Evolutionary conservation across 2,113 vertebrate genomes (phyloP), one percentile per base, ranked within the genome.

Genomic region (Takifugu flavidus): DNA sequence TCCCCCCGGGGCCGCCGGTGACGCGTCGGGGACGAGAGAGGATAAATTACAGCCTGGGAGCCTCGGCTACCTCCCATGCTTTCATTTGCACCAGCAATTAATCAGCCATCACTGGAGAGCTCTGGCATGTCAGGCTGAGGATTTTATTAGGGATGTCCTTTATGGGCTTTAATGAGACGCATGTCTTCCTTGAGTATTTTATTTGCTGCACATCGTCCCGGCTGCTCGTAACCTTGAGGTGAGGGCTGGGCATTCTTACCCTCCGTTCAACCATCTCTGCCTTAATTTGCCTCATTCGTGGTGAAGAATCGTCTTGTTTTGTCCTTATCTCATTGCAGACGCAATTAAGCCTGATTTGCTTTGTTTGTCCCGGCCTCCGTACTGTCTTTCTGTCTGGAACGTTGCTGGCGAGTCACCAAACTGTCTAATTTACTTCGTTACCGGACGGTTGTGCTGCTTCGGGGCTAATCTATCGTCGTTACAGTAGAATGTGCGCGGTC

Each of bases 141-240:
- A 87, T 90, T 90, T 90, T 90, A 91, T 90, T 87, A 89, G 87
- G 83, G 85, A 79, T 89, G 85, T 88, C 88, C 89, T 91, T 89
- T 87, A 87, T 89, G 83, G 80, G 82, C 73, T 77, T 88, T 89
- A 91, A 91, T 92, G 89, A 89, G 88, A 89, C 89, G 89, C 87
- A 87, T 89, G 90, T 89, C 88, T 90, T 90, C 87, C 84, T 87
- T 89, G 87, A 90, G 89, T 86, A 83, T 90, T 90, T 85, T 80
- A 88, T 91, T 89, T 89, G 82, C 80, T 65, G 79, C 87, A 87
- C 83, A 85, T 62, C 82, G 84, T 77, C 13, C 76, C 63, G 67
- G 64, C 79, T 77, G 73, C 81, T 75, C 74, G 85, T 86, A 90
- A 91, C 88, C 84, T 88, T 83, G 76, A 86, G 85, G 82, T 85